Conservation (phyloP, 2,888 invertebrate species). For the Lamproptera curius region DNA sequence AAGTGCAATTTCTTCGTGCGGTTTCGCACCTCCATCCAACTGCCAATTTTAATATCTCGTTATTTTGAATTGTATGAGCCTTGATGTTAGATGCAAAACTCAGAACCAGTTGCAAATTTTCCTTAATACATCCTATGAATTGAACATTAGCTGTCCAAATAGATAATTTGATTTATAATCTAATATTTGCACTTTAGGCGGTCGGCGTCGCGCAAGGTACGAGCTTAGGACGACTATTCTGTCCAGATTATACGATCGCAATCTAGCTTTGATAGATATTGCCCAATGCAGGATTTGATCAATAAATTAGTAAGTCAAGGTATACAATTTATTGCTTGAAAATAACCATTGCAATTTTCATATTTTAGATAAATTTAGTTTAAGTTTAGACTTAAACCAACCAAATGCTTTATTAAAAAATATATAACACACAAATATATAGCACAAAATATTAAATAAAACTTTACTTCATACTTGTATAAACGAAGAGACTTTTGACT, state of each 20-base stretch:
- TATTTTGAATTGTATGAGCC: not conserved
- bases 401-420: no score
- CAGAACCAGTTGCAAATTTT: constrained; percentile 6
- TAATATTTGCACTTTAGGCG: not conserved
- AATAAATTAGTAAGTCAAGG: no score
- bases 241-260: not conserved
- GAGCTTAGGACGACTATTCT: constrained; percentile 2
- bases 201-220: not conserved
- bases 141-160: constrained; percentile 9
- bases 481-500: no score
- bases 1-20: not conserved
- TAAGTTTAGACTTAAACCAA: no score
- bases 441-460: no score
- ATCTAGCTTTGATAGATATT: no score
- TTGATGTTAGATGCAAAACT: not conserved
- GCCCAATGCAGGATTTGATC: no score
- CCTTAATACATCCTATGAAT: constrained; percentile 14
- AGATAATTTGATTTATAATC: constrained; percentile 10
- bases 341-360: no score
- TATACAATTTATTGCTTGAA: no score
- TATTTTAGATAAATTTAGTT: no score
- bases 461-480: no score
- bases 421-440: no score
- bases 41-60: not conserved
- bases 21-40: not conserved